Percentiles rank a stretch among this genome's conserved stretches.
phyloP scores from a whole-genome alignment of 2,113 vertebrate genomes.

The Otolemur garnettii region DNA sequence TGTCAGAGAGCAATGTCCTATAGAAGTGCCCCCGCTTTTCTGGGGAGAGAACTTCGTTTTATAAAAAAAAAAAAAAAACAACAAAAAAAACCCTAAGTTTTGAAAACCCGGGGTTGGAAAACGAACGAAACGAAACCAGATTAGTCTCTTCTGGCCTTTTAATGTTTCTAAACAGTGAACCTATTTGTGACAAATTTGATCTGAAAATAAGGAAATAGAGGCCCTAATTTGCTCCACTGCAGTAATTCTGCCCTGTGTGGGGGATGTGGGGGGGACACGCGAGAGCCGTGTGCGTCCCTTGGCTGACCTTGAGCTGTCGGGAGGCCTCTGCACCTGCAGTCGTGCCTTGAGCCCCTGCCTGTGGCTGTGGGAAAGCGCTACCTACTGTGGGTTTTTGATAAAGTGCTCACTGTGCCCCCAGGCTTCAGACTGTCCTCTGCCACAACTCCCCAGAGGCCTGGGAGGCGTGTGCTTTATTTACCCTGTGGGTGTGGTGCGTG shows the following conservation, averaged over 20 bases:
- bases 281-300: fast-evolving
- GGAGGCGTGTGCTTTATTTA: background rate
- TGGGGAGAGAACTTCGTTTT: background rate
- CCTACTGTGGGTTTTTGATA: background rate
- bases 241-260: background rate
- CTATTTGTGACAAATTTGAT: background rate
- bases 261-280: background rate
- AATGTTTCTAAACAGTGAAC: background rate
- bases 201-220: background rate
- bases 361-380: background rate
- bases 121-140: background rate
- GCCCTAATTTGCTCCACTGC: background rate
- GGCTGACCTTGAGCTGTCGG: background rate
- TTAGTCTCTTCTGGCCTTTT: background rate
- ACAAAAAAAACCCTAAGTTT: background rate
- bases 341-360: fast-evolving
- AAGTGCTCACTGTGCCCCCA: background rate
- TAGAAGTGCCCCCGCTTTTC: no score
- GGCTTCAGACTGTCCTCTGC: background rate
- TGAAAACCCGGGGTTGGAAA: background rate
- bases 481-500: background rate
- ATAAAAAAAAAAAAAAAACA: background rate
- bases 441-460: background rate
- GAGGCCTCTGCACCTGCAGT: background rate
- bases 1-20: background rate